Base-by-base conservation (phyloP, 2,797 vertebrate species). In the Kryptolebias ocellatus region DNA sequence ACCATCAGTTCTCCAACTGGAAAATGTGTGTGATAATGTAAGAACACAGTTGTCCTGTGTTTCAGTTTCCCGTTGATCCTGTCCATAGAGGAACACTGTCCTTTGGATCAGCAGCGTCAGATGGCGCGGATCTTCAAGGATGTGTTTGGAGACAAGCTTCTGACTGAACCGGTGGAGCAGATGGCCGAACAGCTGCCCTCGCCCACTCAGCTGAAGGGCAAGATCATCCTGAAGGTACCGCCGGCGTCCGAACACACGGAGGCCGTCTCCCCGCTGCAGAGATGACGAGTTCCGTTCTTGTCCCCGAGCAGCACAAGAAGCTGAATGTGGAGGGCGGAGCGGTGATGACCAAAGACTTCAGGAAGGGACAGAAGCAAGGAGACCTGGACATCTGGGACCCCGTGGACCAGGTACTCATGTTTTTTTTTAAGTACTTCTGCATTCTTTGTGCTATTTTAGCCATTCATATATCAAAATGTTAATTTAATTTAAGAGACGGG, bases 1-100 rank as follows among this genome's bases (percentile, higher is more conserved):
- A 34, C 9, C 31, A 6, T 34, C 31, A 34, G 31, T 34, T 34
- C 9, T 5, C 31, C 9, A 9, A 42, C 2, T 42, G 11, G 2
- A 39, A 42, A 42, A 42, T 12, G 11, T 12, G 39, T 12, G 39
- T 42, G 11, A 12, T 42, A 3, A 14, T 42, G 11, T 42, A 42
- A 14, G 14, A 3, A 42, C 10, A 16, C 12, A 16, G 16, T 24
- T 44, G 9, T 16, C 1, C 9, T 2, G 9, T 18, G 31, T 24
- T 56, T n/a, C 84, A 99, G 98, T n/a, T 99, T 95, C 86, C 98
- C 98, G 0, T 72, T 99, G 64, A 95, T 99, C 82, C 92, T 99
- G 79, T 99, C 98, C 60, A 98, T 99, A 0, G 98, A 99, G 86
- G 96, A 99, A 84, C 98, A 99, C 59, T 99, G 98, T 5, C 85